Evolutionary conservation across 2,888 invertebrate genomes (phyloP), one percentile per base, ranked within the genome.

Genomic region (Ethmia dodecea): DNA sequence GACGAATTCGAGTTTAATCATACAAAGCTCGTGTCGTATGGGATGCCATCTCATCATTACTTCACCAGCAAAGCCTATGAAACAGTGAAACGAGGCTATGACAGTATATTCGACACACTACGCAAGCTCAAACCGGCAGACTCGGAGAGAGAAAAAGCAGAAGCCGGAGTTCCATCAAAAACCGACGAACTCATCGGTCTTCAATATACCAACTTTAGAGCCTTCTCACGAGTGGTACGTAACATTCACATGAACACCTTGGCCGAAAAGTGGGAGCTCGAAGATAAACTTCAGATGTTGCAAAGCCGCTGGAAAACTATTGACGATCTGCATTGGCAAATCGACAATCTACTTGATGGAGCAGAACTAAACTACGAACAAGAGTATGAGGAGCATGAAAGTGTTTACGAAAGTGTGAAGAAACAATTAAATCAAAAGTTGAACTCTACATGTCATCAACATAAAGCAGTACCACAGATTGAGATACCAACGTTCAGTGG

Each of bases 401-500:
- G n/a, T 2, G 2, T 24, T 11, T 27, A 12, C 12, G 5, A 13
- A 12, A 2, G 6, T 5, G 6, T 18, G 6, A 18, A 27, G 5
- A 3, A 3, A 4, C 5, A 14, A 3, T 8, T 28, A 6, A 33
- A 26, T 12, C 3, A 11, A 1, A 33, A 27, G 10, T 4, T 27
- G 1, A 16, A n/a, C 4, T 5, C 26, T 8, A 11, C 11, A 3
- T 3, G 5, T 9, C 33, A 27, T 12, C 6, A 8, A 5, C 8
- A 27, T 2, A 15, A 27, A 9, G 3, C 33, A 2, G 5, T 18
- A 4, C 33, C 33, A 5, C 6, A 16, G 12, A 13, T 34, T 6
- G 29, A 34, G 1, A 13, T 34, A 11, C 24, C 28, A 28, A 22
- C 13, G 11, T 35, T 33, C n/a, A 12, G 2, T 6, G 33, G 33